Evolutionary conservation across 2,113 vertebrate genomes (phyloP).

Genomic region (Rhinolophus ferrumequinum): DNA sequence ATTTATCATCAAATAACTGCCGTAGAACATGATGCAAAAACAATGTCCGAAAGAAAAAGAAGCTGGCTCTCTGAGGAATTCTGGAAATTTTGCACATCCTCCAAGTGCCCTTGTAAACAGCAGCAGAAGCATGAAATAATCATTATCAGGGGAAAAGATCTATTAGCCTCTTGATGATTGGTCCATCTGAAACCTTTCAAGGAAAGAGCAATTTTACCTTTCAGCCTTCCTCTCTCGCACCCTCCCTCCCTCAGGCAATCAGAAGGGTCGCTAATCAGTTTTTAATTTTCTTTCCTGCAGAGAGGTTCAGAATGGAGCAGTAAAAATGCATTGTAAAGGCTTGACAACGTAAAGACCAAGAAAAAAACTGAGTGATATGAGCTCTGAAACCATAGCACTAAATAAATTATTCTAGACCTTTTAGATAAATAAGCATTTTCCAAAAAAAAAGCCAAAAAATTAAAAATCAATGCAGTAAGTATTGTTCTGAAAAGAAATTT

Average conservation of each 20-base stretch:
- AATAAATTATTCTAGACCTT: slow-evolving; percentile 24
- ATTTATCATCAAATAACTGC: slow-evolving; percentile 48
- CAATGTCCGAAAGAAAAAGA: neutral
- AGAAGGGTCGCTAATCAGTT: slow-evolving; percentile 56
- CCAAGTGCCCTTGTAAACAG: slow-evolving; percentile 43
- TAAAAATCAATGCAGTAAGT: neutral
- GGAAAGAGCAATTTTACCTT: slow-evolving; percentile 49
- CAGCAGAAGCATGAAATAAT: slow-evolving; percentile 20
- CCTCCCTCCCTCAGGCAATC: neutral
- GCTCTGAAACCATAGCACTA: neutral
- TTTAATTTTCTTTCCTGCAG: slow-evolving; percentile 63
- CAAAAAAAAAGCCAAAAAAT: neutral
- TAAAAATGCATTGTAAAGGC: neutral
- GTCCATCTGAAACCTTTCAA: slow-evolving; percentile 40
- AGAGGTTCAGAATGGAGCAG: neutral
- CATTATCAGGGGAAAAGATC: slow-evolving; percentile 20
- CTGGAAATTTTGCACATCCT: slow-evolving; percentile 27
- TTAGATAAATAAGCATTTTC: slow-evolving; percentile 20
- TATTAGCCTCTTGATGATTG: slow-evolving; percentile 27
- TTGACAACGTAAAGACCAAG: slow-evolving; percentile 28
- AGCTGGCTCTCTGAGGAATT: slow-evolving; percentile 22
- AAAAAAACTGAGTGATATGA: neutral
- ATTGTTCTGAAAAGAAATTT: slow-evolving; percentile 37
- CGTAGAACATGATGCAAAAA: slow-evolving; percentile 6
- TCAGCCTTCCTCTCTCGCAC: neutral